phyloP scores from a whole-genome alignment of 2,113 vertebrate genomes.

The Vidua chalybeata region DNA sequence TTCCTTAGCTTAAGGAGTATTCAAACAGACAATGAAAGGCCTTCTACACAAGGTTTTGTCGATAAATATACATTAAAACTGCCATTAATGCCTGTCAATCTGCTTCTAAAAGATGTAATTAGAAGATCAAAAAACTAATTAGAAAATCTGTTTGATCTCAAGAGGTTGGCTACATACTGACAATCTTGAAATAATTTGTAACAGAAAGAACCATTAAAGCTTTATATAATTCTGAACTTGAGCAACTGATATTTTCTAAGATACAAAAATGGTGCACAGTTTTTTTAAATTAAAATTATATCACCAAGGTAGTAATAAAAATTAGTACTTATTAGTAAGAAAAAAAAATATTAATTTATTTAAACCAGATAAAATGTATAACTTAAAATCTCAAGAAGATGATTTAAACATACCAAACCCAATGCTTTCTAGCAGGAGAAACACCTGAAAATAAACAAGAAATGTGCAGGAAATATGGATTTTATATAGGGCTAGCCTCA shows the following conservation, averaged over 20 bases:
- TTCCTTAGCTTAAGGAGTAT: neutral
- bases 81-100: conserved; percentile 25
- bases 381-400: neutral
- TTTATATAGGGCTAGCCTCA: neutral
- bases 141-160: conserved; percentile 45
- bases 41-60: neutral
- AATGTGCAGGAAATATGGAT: neutral
- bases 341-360: conserved; percentile 19
- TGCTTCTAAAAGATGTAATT: conserved; percentile 46
- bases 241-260: conserved; percentile 39
- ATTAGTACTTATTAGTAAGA: conserved; percentile 10
- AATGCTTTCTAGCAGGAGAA: neutral
- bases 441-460: neutral
- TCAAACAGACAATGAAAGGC: neutral
- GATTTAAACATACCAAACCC: neutral
- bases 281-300: conserved; percentile 27
- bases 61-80: neutral
- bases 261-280: neutral
- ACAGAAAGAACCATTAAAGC: conserved; percentile 38
- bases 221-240: conserved; percentile 35
- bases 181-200: conserved; percentile 44
- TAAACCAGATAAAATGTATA: neutral
- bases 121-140: conserved; percentile 50
- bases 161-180: conserved; percentile 24
- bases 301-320: conserved; percentile 36